phyloP scores from a whole-genome alignment of 1,140 invertebrate genomes.

The Ctenoplectra terminalis region DNA sequence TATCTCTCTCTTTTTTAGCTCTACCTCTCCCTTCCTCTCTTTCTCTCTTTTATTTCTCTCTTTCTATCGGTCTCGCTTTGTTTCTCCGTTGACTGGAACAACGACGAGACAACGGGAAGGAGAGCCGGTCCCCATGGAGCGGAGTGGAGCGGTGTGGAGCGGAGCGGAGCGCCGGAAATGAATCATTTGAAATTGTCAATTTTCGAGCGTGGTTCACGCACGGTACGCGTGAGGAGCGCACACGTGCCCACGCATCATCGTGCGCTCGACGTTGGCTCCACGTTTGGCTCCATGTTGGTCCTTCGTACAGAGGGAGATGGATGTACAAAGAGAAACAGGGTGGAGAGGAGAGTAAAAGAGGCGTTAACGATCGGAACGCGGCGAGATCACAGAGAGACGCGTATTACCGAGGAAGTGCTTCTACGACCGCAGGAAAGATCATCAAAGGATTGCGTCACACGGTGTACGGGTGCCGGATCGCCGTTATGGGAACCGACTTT shows the following conservation, averaged over 20 bases:
- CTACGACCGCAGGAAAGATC: neutral
- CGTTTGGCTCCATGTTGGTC: no score
- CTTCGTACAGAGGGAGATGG: no score
- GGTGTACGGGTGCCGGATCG: neutral
- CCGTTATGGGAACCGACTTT: neutral
- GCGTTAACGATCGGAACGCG: constrained; percentile 22
- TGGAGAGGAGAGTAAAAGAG: neutral
- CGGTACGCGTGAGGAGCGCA: constrained; percentile 5
- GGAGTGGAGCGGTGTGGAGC: constrained; percentile 40
- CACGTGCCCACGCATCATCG: constrained; percentile 33
- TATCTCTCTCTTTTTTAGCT: neutral
- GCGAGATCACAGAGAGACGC: constrained; percentile 32
- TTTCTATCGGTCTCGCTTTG: neutral
- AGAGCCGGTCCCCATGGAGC: constrained; percentile 56
- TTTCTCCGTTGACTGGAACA: constrained; percentile 13
- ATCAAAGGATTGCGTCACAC: constrained; percentile 7
- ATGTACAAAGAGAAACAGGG: neutral
- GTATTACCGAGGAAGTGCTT: constrained; percentile 33
- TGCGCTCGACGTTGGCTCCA: no score
- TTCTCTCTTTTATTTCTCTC: neutral
- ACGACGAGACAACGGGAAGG: constrained; percentile 36
- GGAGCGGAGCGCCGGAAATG: constrained; percentile 75
- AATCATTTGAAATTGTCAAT: constrained; percentile 81
- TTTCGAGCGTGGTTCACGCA: constrained; percentile 64
- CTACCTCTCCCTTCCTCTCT: neutral